These are phyloP conservation scores for Rhinogobio ventralis DNA, from an alignment of 2,797 vertebrate genomes.

Conservation along the genomic window DNA sequence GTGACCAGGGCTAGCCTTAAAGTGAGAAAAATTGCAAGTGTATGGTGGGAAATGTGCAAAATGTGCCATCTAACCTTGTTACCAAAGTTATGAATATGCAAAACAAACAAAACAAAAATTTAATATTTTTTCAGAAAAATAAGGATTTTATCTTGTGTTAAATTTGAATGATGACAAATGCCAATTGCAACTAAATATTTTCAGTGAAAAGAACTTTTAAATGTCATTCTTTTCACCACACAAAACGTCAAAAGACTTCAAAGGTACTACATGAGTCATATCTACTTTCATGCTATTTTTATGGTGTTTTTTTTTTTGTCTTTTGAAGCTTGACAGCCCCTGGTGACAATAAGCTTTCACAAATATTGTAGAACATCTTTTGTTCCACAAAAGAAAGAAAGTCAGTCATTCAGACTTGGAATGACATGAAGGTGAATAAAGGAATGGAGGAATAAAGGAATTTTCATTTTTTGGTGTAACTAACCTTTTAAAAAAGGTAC, in stretches of 20 bases:
- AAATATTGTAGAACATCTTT: not conserved
- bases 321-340: slow-evolving; percentile 27
- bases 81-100: not conserved
- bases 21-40: no score
- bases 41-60: not conserved
- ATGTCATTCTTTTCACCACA: not conserved
- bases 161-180: not conserved
- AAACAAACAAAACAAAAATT: rapidly evolving
- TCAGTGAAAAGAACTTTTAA: not conserved
- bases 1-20: no score
- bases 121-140: no score
- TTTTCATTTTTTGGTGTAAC: not conserved
- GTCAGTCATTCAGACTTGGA: not conserved
- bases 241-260: slow-evolving; percentile 1
- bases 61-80: not conserved
- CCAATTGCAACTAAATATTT: not conserved
- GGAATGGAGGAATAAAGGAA: not conserved
- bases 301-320: not conserved
- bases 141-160: no score
- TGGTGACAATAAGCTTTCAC: slow-evolving; percentile 21
- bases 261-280: slow-evolving; percentile 22
- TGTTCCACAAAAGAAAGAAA: not conserved
- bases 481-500: slow-evolving; percentile 4
- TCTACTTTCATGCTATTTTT: not conserved
- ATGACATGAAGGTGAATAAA: not conserved